phyloP scores from a whole-genome alignment of 2,888 invertebrate species.

The Spodoptera littoralis region DNA sequence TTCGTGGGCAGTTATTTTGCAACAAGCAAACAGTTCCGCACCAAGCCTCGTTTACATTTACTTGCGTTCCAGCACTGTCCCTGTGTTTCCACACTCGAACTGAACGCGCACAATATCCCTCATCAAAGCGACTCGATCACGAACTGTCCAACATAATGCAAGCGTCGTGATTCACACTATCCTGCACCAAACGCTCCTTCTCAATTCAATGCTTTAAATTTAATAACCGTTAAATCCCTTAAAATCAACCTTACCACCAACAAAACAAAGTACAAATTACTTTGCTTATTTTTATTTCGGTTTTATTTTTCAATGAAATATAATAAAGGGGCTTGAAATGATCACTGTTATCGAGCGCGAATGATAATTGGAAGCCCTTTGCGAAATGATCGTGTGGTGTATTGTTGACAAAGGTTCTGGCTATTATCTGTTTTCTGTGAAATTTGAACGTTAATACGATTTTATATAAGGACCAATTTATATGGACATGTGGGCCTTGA shows the following conservation, averaged over 20 bases:
- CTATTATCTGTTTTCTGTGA: conserved; percentile 15
- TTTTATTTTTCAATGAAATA: conserved; percentile 39
- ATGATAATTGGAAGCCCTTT: conserved; percentile 47
- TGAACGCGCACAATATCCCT: conserved; percentile 48
- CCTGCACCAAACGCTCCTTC: conserved; percentile 62
- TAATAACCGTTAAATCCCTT: conserved; percentile 62
- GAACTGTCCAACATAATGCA: conserved; percentile 67
- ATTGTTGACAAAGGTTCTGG: conserved; percentile 20
- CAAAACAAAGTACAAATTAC: conserved; percentile 3
- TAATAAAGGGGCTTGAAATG: conserved; percentile 28
- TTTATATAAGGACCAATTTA: conserved; percentile 6
- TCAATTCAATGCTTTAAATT: conserved; percentile 56
- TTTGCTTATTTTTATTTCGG: conserved; percentile 3
- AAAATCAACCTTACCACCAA: conserved; percentile 7
- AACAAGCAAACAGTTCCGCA: too few relatives aligned
- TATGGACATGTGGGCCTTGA: neutral
- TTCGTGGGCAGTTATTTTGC: too few relatives aligned
- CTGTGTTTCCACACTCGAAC: conserved; percentile 38
- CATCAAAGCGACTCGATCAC: conserved; percentile 62
- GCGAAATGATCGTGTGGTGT: conserved; percentile 31
- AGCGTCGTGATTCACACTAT: conserved; percentile 73
- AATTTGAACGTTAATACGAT: conserved; percentile 13
- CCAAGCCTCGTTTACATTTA: too few relatives aligned
- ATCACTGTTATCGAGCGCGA: conserved; percentile 28
- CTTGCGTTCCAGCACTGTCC: conserved; percentile 3